Base-by-base conservation (phyloP, 2,888 invertebrate species). In the Campoletis raptor region DNA sequence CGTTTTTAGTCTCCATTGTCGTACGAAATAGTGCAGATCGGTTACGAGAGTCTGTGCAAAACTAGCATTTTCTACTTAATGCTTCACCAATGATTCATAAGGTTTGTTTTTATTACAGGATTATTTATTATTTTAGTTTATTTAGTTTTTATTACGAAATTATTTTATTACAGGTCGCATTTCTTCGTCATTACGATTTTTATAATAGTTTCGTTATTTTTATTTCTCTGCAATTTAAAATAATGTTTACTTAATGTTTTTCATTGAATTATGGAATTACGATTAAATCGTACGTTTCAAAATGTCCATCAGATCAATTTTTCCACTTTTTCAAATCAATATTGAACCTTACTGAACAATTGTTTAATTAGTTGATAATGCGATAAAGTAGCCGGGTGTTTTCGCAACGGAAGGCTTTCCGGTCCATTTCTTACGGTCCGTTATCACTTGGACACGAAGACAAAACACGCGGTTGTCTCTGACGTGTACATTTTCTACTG, bases 101-200 rank as follows among this genome's bases (percentile, higher is more conserved):
- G 37, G 54, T 76, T 36, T 64, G 76, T 85, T 76, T 85, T 76
- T 48, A 77, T 69, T 76, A 45, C 69, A 37, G 48, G 10, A 37
- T n/a, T n/a, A n/a, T n/a, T n/a, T n/a, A n/a, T n/a, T n/a, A n/a
- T n/a, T n/a, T n/a, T n/a, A n/a, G n/a, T n/a, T n/a, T n/a, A n/a
- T n/a, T n/a, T n/a, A n/a, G n/a, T n/a, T n/a, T n/a, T n/a, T n/a
- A n/a, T n/a, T n/a, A n/a, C n/a, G n/a, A n/a, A n/a, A n/a, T n/a
- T n/a, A n/a, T 76, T n/a, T n/a, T 48, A 77, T 69, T 76, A 45
- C 69, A 37, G 48, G 10, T n/a, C n/a, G n/a, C 30, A 61, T 61
- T 57, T 15, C 30, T 67, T 67, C n/a, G 7, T 9, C 9, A 8
- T 67, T 10, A 9, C 21, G n/a, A 40, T 67, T 66, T 66, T 8